Conservation (phyloP, 2,113 vertebrate genomes). For the Amblyornis subalaris region DNA sequence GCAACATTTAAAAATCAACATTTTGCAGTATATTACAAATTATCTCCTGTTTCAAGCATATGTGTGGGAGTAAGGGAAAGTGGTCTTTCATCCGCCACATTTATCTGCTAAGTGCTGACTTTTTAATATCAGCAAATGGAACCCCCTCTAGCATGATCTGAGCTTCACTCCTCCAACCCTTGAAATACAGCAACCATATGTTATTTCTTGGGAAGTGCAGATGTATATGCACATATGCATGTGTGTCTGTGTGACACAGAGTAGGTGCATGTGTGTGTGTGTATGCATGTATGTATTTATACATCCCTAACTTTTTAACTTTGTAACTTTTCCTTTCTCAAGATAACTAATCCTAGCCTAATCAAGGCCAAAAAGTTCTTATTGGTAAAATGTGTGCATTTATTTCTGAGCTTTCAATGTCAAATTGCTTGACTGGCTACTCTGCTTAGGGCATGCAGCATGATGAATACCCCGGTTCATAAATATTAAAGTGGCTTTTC, state of each 20-base stretch:
- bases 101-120: not conserved
- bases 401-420: not conserved
- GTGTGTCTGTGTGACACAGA: not conserved
- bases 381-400: not conserved
- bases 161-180: not conserved
- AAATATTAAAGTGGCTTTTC: not conserved
- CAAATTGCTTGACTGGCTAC: not conserved
- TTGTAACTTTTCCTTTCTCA: not conserved
- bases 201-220: not conserved
- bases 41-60: not conserved
- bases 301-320: not conserved
- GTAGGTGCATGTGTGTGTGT: not conserved
- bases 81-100: not conserved
- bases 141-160: not conserved
- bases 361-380: not conserved
- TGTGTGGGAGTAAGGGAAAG: not conserved
- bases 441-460: not conserved
- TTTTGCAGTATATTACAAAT: not conserved
- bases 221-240: not conserved
- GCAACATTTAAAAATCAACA: slow-evolving; percentile 5
- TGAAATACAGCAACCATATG: not conserved
- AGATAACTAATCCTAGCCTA: not conserved
- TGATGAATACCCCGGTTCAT: not conserved
- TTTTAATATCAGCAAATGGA: not conserved
- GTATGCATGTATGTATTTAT: not conserved